Evolutionary conservation across 37 sponge, comb jelly and placozoan genomes (phyloP), one percentile per base, ranked within the genome.

Genomic region (Cliona cf. orientalis): DNA sequence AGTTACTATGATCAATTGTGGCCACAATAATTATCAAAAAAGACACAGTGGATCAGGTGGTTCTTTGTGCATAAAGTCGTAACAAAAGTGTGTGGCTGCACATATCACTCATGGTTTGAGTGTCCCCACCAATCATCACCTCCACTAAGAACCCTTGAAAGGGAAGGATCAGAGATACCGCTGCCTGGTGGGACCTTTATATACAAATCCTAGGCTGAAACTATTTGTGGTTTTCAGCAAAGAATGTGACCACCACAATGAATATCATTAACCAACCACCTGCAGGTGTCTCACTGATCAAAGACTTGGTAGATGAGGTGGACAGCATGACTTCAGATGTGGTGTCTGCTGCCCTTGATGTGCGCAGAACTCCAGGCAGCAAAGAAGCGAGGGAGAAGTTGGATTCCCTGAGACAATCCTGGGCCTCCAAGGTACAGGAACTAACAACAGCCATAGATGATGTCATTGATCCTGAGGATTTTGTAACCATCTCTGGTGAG

Each of bases 11-110:
- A n/a, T n/a, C n/a, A n/a, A n/a, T n/a, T n/a, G n/a, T n/a, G n/a
- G n/a, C n/a, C n/a, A n/a, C n/a, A n/a, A n/a, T n/a, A n/a, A n/a
- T n/a, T n/a, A n/a, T n/a, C n/a, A n/a, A n/a, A n/a, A n/a, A n/a
- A n/a, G n/a, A n/a, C n/a, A n/a, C n/a, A 84, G 87, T 91, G 91
- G 87, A 86, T 85, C 87, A 91, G 91, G 76, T 34, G 86, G 87
- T 80, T 73, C 58, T 64, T 21, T 74, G 55, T 74, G 76, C 80
- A 4, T n/a, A 29, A 57, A 55, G 79, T 80, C 83, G 87, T 82
- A 86, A 86, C 83, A 65, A 26, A 33, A 43, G 9, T 53, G 40
- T 62, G 40, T 80, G 91, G 91, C 71, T 25, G 87, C 87, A 91
- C 87, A 86, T 63, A 6, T 91, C 91, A 82, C 74, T 75, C 73